Evolutionary conservation across 1,140 invertebrate genomes (phyloP).

Genomic region (Pogonomyrmex barbatus): DNA sequence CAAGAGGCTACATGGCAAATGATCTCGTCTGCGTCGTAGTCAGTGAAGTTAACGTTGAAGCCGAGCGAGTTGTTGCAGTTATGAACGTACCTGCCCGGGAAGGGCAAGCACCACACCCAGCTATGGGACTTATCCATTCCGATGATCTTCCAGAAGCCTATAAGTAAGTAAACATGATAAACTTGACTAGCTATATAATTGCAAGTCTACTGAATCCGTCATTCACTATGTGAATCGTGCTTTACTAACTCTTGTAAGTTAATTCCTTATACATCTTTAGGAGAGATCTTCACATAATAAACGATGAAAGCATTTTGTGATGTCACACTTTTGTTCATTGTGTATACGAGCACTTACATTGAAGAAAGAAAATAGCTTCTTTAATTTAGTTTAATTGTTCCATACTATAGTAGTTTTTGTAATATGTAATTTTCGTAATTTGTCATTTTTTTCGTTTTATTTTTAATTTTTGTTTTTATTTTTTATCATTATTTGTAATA

Average conservation of each 20-base stretch:
- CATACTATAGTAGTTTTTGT: conserved; percentile 2
- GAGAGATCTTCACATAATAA: conserved; percentile 65
- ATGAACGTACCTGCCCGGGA: conserved; percentile 92
- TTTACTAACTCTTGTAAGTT: conserved; percentile 73
- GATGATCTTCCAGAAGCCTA: conserved; percentile 95
- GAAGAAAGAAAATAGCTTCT: conserved; percentile 51
- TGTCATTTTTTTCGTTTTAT: not conserved
- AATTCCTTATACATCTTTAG: conserved; percentile 54
- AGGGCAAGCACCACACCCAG: conserved; percentile 89
- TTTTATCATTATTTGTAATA: conserved; percentile 24
- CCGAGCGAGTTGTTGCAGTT: conserved; percentile 94
- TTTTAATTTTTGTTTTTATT: not conserved
- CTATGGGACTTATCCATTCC: conserved; percentile 93
- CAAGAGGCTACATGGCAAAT: conserved; percentile 92
- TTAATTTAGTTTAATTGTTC: conserved; percentile 22
- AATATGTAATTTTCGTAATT: conserved; percentile 42
- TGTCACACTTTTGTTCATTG: conserved; percentile 67
- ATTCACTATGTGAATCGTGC: conserved; percentile 26
- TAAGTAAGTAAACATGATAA: conserved; percentile 89
- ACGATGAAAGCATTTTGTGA: conserved; percentile 67
- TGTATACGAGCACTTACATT: conserved; percentile 70
- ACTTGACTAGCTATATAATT: conserved; percentile 67
- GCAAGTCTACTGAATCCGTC: conserved; percentile 59
- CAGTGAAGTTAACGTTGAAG: conserved; percentile 93
- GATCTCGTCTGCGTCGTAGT: conserved; percentile 95